Evolutionary conservation across 1,140 invertebrate genomes (phyloP), one percentile per base, ranked within the genome.

Genomic region (Metaphire vulgaris): DNA sequence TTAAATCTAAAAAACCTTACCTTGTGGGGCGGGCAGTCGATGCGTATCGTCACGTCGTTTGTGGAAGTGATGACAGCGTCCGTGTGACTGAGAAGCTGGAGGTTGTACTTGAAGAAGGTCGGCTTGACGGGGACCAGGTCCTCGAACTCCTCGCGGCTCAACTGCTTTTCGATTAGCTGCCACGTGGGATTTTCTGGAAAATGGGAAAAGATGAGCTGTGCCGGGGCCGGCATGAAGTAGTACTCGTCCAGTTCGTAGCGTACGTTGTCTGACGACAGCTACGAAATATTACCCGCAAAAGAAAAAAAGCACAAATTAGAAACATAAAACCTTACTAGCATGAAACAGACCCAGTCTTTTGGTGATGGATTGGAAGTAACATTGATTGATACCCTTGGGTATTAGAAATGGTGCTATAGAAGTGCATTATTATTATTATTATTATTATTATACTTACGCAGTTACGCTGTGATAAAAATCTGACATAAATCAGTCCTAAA

Each of bases 151-250:
- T 83, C 80, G 56, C 84, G 79, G 0, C 78, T 80, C n/a, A 85
- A 79, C 1, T 79, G 80, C 26, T 80, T 74, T 33, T 86, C 82
- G 15, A 87, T 77, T 69, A 87, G 78, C 80, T 87, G 85, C 86
- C 86, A 87, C 70, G 84, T 81, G 0, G 76, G 30, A 33, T 86
- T 84, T 68, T 87, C 84, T 12, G 86, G 86, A 77, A 84, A 86
- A 79, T 87, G 86, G n/a, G 85, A 86, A 78, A 85, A 87, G 71
- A 86, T 86, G 15, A 87, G 80, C 77, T 87, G 85, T 73, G 82
- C 81, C 21, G 85, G 85, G 76, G 85, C 84, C 1, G 84, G 82
- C 72, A 85, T 76, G 81, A 87, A 87, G 80, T 86, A 87, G 74
- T 86, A 87, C 69, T 85, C 83, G 74, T 86, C 85, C 16, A 87